phyloP scores from a whole-genome alignment of 2,888 invertebrate genomes.

The Gymnoscelis rufifasciata region DNA sequence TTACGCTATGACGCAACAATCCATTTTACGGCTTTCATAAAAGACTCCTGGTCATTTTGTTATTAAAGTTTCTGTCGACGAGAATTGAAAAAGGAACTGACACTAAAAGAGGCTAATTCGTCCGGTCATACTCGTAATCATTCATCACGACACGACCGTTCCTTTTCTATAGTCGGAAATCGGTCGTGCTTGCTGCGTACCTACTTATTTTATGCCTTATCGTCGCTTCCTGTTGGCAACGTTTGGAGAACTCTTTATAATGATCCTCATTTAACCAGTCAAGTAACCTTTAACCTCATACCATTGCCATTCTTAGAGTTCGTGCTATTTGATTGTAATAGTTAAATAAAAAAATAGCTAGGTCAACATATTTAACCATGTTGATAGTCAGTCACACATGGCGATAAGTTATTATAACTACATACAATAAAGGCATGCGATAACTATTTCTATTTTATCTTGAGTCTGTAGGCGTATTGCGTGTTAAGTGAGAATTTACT shows the following conservation, averaged over 20 bases:
- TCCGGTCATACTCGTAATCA: conserved; percentile 12
- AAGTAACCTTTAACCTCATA: background rate
- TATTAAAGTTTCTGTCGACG: conserved; percentile 3
- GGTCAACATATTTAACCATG: background rate
- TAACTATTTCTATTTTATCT: background rate
- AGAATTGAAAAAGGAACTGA: conserved; percentile 10
- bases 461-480: background rate
- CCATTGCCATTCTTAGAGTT: background rate
- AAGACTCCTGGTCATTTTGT: conserved; percentile 3
- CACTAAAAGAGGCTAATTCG: conserved; percentile 13
- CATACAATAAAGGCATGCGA: background rate
- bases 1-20: background rate
- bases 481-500: background rate
- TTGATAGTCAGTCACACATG: background rate
- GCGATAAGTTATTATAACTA: background rate
- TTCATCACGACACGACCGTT: conserved; percentile 10
- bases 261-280: background rate
- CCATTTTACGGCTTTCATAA: too few relatives aligned
- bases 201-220: conserved; percentile 3
- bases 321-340: too few relatives aligned
- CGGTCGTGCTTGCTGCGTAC: conserved; percentile 4
- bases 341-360: too few relatives aligned
- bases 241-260: background rate
- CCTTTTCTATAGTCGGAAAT: conserved; percentile 5
- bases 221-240: conserved; percentile 14